Percentiles rank a stretch among this genome's conserved stretches.
phyloP scores from a whole-genome alignment of 1,140 invertebrate species.

The Bombus superbus region DNA sequence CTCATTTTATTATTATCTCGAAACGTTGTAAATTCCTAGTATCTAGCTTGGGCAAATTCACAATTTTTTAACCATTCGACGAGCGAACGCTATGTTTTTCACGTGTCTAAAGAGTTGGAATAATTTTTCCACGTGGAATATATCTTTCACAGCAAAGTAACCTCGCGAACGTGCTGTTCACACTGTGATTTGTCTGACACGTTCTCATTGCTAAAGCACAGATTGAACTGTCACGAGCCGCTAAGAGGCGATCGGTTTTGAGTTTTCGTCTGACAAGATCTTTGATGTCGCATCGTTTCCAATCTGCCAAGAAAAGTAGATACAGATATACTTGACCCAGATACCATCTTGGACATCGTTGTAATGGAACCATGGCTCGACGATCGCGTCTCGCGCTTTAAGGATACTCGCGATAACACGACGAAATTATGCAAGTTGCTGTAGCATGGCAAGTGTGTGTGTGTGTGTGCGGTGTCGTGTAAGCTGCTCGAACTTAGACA shows the following conservation, averaged over 20 bases:
- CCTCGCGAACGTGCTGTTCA: background rate
- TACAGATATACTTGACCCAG: background rate
- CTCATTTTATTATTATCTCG: background rate
- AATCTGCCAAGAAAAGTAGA: background rate
- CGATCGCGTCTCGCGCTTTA: background rate
- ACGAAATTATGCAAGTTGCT: slow-evolving; percentile 13
- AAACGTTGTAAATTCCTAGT: background rate
- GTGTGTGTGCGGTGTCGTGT: background rate
- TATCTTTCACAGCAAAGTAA: background rate
- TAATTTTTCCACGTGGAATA: background rate
- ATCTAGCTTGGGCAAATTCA: background rate
- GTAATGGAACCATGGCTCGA: background rate
- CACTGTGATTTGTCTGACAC: background rate
- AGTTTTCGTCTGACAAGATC: background rate
- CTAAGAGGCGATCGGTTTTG: slow-evolving; percentile 20
- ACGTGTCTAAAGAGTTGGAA: background rate
- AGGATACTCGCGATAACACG: background rate
- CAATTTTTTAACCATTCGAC: background rate
- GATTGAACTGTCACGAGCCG: slow-evolving; percentile 7
- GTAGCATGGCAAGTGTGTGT: background rate
- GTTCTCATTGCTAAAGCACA: background rate
- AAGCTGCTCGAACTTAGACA: background rate
- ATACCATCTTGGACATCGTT: too few species aligned
- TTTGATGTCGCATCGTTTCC: background rate
- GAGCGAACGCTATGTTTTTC: background rate